Conservation (phyloP, 2,888 invertebrate species). For the Pandemis heparana region DNA sequence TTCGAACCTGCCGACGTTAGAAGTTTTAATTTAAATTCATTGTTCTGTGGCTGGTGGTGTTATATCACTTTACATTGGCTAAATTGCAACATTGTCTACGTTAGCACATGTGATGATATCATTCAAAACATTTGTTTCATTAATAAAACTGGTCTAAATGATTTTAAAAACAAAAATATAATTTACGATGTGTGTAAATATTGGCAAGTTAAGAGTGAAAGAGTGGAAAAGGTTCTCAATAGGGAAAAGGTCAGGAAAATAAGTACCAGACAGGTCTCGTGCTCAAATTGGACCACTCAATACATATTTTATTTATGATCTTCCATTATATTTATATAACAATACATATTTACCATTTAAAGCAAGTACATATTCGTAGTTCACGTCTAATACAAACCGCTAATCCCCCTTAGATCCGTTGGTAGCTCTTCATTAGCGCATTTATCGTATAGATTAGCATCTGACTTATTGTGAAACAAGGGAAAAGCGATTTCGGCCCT, state of each 20-base stretch:
- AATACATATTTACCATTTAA: not conserved
- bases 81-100: constrained; percentile 23
- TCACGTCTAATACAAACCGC: not conserved
- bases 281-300: not conserved
- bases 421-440: constrained; percentile 29
- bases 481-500: constrained; percentile 19
- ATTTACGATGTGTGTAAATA: not conserved
- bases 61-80: not conserved
- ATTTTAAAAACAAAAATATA: not conserved
- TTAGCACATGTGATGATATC: constrained; percentile 23
- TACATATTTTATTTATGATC: not conserved
- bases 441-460: constrained; percentile 33
- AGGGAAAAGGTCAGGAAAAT: not conserved
- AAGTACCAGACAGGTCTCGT: not conserved
- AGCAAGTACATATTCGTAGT: not conserved
- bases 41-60: constrained; percentile 15
- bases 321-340: too few relatives aligned
- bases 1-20: constrained; percentile 6
- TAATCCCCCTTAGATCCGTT: constrained; percentile 10
- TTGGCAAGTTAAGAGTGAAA: not conserved
- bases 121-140: constrained; percentile 11
- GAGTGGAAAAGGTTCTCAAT: not conserved
- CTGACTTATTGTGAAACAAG: constrained; percentile 33
- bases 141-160: not conserved
- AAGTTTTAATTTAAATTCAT: constrained; percentile 18